These are phyloP conservation scores for Girardia tigrina DNA, from an alignment of 2,888 invertebrate genomes.

Conservation along the genomic window DNA sequence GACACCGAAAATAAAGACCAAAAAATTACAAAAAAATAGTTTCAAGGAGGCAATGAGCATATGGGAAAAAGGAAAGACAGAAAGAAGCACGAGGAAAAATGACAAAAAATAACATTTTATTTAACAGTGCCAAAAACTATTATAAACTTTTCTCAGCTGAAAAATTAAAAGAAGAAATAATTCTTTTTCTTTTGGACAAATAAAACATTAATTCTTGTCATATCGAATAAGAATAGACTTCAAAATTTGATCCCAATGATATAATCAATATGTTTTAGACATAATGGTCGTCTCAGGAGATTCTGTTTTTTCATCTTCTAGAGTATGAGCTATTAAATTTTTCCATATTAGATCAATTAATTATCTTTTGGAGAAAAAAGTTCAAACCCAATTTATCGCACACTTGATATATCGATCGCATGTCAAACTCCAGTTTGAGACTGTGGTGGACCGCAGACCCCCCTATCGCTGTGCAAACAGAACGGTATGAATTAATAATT, in stretches of 20 bases:
- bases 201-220: slow-evolving; percentile 14
- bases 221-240: slow-evolving; percentile 17
- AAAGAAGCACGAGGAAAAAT: too few relatives aligned
- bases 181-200: too few relatives aligned
- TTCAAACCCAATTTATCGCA: slow-evolving; percentile 18
- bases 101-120: too few relatives aligned
- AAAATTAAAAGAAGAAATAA: too few relatives aligned
- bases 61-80: too few relatives aligned
- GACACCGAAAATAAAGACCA: too few relatives aligned
- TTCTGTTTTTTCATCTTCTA: slow-evolving; percentile 23
- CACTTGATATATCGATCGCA: slow-evolving; percentile 20
- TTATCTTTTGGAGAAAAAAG: neutral
- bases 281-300: neutral
- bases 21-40: too few relatives aligned
- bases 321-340: slow-evolving; percentile 10
- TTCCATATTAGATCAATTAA: slow-evolving; percentile 18
- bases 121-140: too few relatives aligned
- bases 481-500: neutral
- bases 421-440: slow-evolving; percentile 14
- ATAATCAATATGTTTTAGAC: slow-evolving; percentile 16
- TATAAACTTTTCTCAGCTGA: too few relatives aligned
- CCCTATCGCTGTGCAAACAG: neutral
- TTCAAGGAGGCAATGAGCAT: too few relatives aligned
- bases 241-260: slow-evolving; percentile 23
- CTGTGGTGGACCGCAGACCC: neutral